Conservation (phyloP, 2,797 vertebrate species). For the Cyprinodon diabolis region DNA sequence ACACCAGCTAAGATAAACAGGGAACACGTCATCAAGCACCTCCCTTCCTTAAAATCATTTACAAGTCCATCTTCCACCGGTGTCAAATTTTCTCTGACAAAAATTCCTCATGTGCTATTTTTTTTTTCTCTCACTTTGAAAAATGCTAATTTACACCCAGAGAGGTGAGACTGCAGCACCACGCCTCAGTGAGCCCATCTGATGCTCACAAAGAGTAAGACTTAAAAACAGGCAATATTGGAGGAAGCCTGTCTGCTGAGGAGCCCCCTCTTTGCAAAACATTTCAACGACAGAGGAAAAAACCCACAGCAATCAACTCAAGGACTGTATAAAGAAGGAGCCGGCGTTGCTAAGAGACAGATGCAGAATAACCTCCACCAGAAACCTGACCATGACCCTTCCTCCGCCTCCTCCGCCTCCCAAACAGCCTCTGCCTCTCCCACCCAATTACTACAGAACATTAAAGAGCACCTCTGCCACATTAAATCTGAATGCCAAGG, state of each 20-base stretch:
- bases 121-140: slow-evolving; percentile 10
- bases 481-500: slow-evolving; percentile 57
- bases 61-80: background rate
- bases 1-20: slow-evolving; percentile 60
- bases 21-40: slow-evolving; percentile 37
- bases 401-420: slow-evolving; percentile 58
- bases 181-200: slow-evolving; percentile 56
- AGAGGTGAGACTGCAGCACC: slow-evolving; percentile 23
- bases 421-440: slow-evolving; percentile 59
- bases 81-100: slow-evolving; percentile 3
- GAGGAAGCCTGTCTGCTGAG: slow-evolving; percentile 53
- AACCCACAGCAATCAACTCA: slow-evolving; percentile 65
- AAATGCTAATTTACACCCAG: slow-evolving; percentile 33
- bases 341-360: slow-evolving; percentile 78
- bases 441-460: slow-evolving; percentile 66
- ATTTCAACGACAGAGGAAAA: slow-evolving; percentile 46
- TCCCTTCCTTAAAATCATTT: background rate
- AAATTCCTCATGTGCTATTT: slow-evolving; percentile 10
- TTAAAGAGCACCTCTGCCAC: slow-evolving; percentile 70
- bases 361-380: slow-evolving; percentile 75
- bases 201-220: slow-evolving; percentile 53
- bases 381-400: slow-evolving; percentile 76
- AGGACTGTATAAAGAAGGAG: slow-evolving; percentile 70
- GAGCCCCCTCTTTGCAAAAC: slow-evolving; percentile 51
- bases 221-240: slow-evolving; percentile 56